Conservation (phyloP, 2,888 invertebrate genomes). For the Ichneumoninae sp. region DNA sequence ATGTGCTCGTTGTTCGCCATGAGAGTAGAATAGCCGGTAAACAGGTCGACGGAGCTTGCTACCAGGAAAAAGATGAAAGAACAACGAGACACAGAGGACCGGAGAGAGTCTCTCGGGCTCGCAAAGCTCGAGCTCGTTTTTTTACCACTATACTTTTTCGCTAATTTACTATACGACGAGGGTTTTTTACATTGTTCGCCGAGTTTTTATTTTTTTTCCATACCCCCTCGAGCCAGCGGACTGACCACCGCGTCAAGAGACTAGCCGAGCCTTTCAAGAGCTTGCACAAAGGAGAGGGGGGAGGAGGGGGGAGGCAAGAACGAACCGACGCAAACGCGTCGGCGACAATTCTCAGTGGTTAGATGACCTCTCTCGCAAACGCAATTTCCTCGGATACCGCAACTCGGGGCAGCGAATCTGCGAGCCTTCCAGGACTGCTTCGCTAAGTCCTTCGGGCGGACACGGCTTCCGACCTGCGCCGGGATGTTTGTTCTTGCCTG, state of each 20-base stretch:
- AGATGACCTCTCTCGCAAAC: slow-evolving; percentile 53
- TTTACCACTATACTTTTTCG: slow-evolving; percentile 12
- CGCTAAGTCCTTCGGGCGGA: slow-evolving; percentile 18
- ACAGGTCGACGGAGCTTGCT: slow-evolving; percentile 28
- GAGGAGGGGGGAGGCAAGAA: slow-evolving; percentile 19
- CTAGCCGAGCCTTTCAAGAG: not conserved
- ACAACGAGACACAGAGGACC: slow-evolving; percentile 21
- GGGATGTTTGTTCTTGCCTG: slow-evolving; percentile 41
- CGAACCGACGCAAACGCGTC: slow-evolving; percentile 33
- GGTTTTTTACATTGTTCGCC: not conserved
- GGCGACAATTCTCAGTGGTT: slow-evolving; percentile 45
- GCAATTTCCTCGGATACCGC: slow-evolving; percentile 55
- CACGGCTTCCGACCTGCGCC: slow-evolving; percentile 13
- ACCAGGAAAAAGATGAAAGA: slow-evolving; percentile 24
- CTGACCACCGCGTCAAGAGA: slow-evolving; percentile 7
- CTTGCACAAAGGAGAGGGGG: not conserved
- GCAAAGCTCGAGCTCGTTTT: not conserved
- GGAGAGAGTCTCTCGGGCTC: slow-evolving; percentile 7
- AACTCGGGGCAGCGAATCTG: slow-evolving; percentile 18
- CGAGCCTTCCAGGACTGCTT: slow-evolving; percentile 24
- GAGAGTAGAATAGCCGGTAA: slow-evolving; percentile 9
- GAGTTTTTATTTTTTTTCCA: slow-evolving; percentile 15
- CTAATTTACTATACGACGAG: slow-evolving; percentile 32
- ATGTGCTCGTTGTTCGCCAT: slow-evolving; percentile 16
- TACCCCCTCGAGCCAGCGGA: not conserved